A percentile compares a stretch with the other conserved stretches of the same genome.
Evolutionary conservation across 2,888 invertebrate species (phyloP).

Genomic region (Brachyptera putata): DNA sequence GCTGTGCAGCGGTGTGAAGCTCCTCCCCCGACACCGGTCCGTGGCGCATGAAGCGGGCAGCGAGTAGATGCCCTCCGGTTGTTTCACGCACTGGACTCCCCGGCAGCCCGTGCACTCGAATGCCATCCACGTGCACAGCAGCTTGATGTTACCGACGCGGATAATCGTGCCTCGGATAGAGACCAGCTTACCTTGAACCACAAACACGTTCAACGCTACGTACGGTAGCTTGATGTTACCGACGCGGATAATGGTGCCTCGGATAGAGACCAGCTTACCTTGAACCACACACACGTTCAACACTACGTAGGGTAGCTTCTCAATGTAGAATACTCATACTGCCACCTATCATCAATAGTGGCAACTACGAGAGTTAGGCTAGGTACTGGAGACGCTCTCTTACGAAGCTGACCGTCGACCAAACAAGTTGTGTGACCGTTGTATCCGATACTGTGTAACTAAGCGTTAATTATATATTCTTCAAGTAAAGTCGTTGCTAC

Average conservation of each 20-base stretch:
- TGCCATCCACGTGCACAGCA: constrained; percentile 69
- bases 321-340: no score
- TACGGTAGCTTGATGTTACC: constrained; percentile 69
- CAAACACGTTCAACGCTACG: no score
- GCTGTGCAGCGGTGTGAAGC: constrained; percentile 59
- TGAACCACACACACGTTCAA: neutral
- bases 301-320: constrained; percentile 66
- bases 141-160: constrained; percentile 68
- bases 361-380: no score
- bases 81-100: constrained; percentile 59
- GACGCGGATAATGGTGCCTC: constrained; percentile 81
- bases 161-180: constrained; percentile 82
- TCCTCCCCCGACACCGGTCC: constrained; percentile 52
- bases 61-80: constrained; percentile 58
- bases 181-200: constrained; percentile 62
- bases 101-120: constrained; percentile 71
- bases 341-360: no score
- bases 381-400: no score
- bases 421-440: no score
- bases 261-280: constrained; percentile 73
- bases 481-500: neutral
- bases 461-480: no score
- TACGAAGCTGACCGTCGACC: no score
- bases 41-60: constrained; percentile 56
- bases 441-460: no score